phyloP scores from a whole-genome alignment of 2,797 vertebrate species.

The Alcedo atthis region DNA sequence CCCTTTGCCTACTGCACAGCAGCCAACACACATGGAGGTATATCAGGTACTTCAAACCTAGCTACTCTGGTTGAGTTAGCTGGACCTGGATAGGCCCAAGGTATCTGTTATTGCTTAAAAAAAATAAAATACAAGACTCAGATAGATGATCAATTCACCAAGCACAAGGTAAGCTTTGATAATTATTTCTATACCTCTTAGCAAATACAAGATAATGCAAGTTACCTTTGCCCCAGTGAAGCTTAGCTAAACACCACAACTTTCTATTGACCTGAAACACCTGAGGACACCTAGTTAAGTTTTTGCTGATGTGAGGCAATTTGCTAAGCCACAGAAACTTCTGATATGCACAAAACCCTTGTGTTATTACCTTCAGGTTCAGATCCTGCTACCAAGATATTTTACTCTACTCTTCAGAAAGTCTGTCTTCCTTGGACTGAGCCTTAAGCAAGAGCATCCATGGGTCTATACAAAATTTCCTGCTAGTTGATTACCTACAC shows the following conservation, averaged over 20 bases:
- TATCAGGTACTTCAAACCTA: background rate
- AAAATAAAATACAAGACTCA: background rate
- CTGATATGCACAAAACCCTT: background rate
- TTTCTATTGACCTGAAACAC: background rate
- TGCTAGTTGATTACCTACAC: background rate
- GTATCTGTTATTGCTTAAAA: background rate
- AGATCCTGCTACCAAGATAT: background rate
- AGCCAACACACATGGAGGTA: background rate
- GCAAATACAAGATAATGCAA: background rate
- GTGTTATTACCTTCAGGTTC: background rate
- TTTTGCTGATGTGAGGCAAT: background rate
- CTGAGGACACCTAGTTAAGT: background rate
- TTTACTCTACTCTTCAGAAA: background rate
- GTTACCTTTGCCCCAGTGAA: background rate
- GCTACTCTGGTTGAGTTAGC: background rate
- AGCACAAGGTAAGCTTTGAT: background rate
- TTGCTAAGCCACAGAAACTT: background rate
- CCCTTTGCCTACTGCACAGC: accelerated
- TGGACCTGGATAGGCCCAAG: background rate
- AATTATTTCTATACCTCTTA: background rate
- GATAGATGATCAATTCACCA: background rate
- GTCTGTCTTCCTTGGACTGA: background rate
- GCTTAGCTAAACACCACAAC: background rate
- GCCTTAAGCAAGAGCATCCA: background rate
- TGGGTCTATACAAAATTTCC: background rate